Evolutionary conservation across 1,140 invertebrate genomes (phyloP).

Genomic region (Meteorus sp.): DNA sequence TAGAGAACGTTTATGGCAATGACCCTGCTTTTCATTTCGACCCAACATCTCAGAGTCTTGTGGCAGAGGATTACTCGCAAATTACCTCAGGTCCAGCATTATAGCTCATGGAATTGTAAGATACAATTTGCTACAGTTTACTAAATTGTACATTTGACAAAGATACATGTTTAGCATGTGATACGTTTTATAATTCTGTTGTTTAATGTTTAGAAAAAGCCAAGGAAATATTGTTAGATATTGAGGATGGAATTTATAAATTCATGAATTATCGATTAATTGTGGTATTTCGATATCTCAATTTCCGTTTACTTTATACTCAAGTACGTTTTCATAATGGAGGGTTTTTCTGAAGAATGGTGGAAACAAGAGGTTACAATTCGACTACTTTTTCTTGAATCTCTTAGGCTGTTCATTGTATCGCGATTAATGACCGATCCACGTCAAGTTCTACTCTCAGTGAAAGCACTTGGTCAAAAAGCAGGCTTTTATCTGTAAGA

Average conservation of each 20-base stretch:
- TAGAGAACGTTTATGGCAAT: conserved; percentile 30
- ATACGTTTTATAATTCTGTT: neutral
- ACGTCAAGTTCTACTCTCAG: conserved; percentile 18
- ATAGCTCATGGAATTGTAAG: conserved; percentile 25
- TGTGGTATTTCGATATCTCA: too few species aligned
- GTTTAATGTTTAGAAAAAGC: neutral
- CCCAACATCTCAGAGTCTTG: conserved; percentile 17
- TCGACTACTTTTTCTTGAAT: too few species aligned
- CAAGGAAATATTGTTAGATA: neutral
- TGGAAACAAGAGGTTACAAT: too few species aligned
- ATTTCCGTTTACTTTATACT: too few species aligned
- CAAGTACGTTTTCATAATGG: too few species aligned
- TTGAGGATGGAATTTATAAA: too few species aligned
- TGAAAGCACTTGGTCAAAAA: conserved; percentile 26
- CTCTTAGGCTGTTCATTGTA: conserved; percentile 7
- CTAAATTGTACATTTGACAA: conserved; percentile 1
- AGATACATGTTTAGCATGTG: neutral
- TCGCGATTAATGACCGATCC: conserved; percentile 18
- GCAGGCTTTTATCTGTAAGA: conserved; percentile 30
- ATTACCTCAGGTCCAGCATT: conserved; percentile 25
- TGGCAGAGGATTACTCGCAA: conserved; percentile 30
- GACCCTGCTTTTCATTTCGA: conserved; percentile 29
- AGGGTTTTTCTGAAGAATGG: too few species aligned
- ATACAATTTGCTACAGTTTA: conserved; percentile 20
- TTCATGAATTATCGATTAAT: too few species aligned